phyloP scores from a whole-genome alignment of 2,113 vertebrate species.

The Thalassoma bifasciatum region DNA sequence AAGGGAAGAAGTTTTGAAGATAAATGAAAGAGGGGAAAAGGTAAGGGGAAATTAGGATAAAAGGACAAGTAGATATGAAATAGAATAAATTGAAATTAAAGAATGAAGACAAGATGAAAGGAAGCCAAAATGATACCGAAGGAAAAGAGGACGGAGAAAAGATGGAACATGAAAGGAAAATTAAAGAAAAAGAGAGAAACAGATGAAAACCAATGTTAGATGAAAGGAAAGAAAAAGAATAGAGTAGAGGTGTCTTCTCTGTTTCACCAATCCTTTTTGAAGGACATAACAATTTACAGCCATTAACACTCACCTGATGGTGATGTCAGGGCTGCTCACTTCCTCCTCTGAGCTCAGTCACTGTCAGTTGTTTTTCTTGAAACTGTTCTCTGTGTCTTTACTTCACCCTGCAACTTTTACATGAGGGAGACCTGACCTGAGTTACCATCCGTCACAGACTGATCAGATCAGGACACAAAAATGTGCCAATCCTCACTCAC shows the following conservation, averaged over 20 bases:
- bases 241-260: not conserved
- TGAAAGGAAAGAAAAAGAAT: not conserved
- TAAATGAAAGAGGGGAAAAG: not conserved
- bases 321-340: conserved; percentile 40
- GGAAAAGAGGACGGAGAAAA: not conserved
- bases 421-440: conserved; percentile 57
- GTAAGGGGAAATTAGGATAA: not conserved
- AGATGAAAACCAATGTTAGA: not conserved
- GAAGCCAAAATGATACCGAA: not conserved
- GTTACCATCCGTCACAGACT: conserved; percentile 36
- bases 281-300: conserved; percentile 39
- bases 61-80: not conserved
- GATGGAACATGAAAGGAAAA: too few relatives aligned
- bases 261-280: conserved; percentile 16
- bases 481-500: conserved; percentile 52
- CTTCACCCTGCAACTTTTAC: conserved; percentile 52
- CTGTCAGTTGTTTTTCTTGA: conserved; percentile 48
- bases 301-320: conserved; percentile 46
- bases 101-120: not conserved
- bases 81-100: not conserved
- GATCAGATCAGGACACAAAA: conserved; percentile 52
- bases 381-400: conserved; percentile 44
- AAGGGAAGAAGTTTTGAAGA: not conserved
- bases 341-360: conserved; percentile 38
- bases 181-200: not conserved